Percentiles rank a stretch among this genome's conserved stretches.
Evolutionary conservation across 1,140 invertebrate genomes (phyloP).

Genomic region (Nomia melanderi): DNA sequence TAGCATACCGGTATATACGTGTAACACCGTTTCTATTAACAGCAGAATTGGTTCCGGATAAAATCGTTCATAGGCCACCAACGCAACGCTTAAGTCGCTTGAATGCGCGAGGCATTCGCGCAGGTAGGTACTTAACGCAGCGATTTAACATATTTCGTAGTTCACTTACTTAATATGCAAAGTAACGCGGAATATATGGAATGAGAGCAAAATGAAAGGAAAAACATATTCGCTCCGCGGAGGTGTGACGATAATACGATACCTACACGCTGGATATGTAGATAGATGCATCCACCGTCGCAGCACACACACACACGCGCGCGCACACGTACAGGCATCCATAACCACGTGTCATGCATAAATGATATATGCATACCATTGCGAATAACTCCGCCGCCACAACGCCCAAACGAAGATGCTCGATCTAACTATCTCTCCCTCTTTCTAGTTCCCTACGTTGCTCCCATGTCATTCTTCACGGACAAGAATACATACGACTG

Average conservation of each 20-base stretch:
- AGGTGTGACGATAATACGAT: constrained; percentile 40
- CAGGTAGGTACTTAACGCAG: background rate
- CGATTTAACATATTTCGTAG: constrained; percentile 32
- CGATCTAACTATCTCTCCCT: background rate
- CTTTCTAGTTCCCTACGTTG: background rate
- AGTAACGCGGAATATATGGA: constrained; percentile 30
- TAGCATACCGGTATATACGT: too few species aligned
- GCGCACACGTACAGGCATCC: background rate
- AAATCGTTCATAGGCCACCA: constrained; percentile 20
- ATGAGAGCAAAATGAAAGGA: constrained; percentile 47
- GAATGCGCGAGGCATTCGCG: background rate
- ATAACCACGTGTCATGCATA: constrained; percentile 44
- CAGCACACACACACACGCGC: background rate
- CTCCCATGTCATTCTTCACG: background rate
- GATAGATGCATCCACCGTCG: constrained; percentile 28
- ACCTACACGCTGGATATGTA: constrained; percentile 9
- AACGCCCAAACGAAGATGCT: constrained; percentile 34
- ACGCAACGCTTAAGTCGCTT: background rate
- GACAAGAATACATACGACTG: background rate
- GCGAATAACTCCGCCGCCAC: constrained; percentile 29
- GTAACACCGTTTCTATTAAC: background rate
- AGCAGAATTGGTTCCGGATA: background rate
- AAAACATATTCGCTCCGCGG: constrained; percentile 15
- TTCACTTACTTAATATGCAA: constrained; percentile 37
- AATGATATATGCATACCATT: constrained; percentile 53